Evolutionary conservation across 2,113 vertebrate genomes (phyloP).

Genomic region (Spilogale gracilis): DNA sequence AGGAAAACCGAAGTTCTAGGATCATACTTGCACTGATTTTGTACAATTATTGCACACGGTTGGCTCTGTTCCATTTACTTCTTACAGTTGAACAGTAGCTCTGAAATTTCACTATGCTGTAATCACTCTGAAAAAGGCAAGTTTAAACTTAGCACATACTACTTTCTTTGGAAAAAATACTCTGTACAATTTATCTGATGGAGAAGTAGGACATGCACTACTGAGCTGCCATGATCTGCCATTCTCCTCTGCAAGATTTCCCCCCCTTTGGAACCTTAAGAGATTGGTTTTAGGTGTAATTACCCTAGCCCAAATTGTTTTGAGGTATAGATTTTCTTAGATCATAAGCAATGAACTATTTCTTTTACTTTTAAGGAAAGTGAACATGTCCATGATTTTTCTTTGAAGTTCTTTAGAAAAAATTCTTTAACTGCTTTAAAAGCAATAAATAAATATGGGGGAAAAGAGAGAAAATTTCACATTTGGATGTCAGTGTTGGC

Average conservation of each 20-base stretch:
- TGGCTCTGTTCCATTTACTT: not conserved
- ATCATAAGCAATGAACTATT: slow-evolving; percentile 32
- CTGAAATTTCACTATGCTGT: not conserved
- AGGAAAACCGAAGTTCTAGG: not conserved
- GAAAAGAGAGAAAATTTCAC: not conserved
- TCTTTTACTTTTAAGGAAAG: slow-evolving; percentile 56
- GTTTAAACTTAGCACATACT: not conserved
- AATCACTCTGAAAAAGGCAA: slow-evolving; percentile 62
- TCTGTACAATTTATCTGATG: not conserved
- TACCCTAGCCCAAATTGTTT: not conserved
- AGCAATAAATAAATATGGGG: slow-evolving; percentile 56
- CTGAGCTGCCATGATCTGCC: not conserved
- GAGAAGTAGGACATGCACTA: not conserved
- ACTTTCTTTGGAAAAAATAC: not conserved
- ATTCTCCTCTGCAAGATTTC: not conserved
- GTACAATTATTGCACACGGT: not conserved
- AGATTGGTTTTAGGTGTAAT: not conserved
- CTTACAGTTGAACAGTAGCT: slow-evolving; percentile 17
- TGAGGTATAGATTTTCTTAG: slow-evolving; percentile 40
- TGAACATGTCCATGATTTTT: slow-evolving; percentile 43
- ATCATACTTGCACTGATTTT: not conserved
- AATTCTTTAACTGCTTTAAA: slow-evolving; percentile 19
- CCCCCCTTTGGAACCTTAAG: slow-evolving; percentile 42
- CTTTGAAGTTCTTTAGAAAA: slow-evolving; percentile 46
- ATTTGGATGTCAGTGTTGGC: slow-evolving; percentile 30